Conservation (phyloP, 2,113 vertebrate genomes). For the Hypanus sabinus region DNA sequence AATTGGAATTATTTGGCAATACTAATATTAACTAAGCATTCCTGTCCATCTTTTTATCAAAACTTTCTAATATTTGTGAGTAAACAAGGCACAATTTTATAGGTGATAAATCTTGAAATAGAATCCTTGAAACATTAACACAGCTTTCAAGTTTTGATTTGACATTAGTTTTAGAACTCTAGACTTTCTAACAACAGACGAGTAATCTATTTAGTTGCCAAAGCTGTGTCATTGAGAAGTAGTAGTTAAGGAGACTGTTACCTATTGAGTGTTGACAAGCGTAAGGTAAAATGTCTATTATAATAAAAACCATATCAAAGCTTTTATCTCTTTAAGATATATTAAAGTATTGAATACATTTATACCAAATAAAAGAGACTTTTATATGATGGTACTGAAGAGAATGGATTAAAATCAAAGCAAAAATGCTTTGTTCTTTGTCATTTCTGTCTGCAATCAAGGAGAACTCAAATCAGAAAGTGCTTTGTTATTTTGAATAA, state of each 20-base stretch:
- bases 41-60: not conserved
- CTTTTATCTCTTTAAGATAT: not conserved
- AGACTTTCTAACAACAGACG: not conserved
- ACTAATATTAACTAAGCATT: not conserved
- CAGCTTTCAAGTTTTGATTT: not conserved
- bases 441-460: not conserved
- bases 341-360: not conserved
- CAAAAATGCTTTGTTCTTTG: not conserved
- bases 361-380: not conserved
- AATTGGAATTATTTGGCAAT: not conserved
- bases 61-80: not conserved
- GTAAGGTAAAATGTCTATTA: not conserved
- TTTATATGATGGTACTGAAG: not conserved
- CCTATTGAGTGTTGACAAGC: not conserved
- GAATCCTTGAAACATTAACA: not conserved
- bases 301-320: not conserved
- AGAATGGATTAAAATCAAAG: not conserved
- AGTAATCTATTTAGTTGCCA: not conserved
- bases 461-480: not conserved
- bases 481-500: not conserved
- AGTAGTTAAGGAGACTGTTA: not conserved
- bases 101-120: not conserved
- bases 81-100: not conserved
- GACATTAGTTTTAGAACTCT: too few species aligned
- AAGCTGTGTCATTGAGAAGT: not conserved